Evolutionary conservation across 2,888 invertebrate species (phyloP), one percentile per base, ranked within the genome.

Genomic region (Argyra leucocephala): DNA sequence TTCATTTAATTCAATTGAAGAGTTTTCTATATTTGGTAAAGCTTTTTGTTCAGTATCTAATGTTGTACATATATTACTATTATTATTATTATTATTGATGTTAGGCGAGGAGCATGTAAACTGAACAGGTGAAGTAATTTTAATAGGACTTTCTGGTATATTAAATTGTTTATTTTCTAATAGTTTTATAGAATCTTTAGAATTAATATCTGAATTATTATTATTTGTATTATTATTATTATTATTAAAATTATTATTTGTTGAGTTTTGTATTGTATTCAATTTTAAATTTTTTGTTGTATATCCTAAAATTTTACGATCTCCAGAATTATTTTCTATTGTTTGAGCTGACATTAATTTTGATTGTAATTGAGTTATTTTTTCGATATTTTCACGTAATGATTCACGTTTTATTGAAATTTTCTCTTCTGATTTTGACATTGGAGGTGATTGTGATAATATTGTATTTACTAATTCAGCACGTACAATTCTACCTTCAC

Each of bases 321-420:
- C 72, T 22, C 64, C 65, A 37, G 67, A 69, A 48, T 60, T 58
- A 22, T 66, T 69, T 4, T 78, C 78, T 4, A 74, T 71, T 58
- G 77, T 69, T 67, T 79, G 80, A 18, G 78, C 75, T 22, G 80
- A 79, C 80, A 80, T 79, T 36, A 79, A 69, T 66, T 80, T 75
- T 9, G 79, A 78, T 66, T 79, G 79, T 59, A 79, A 68, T 64
- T 80, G 79, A 1, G 80, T 80, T 48, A 80, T 79, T 69, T 79
- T 79, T 68, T 79, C 79, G 65, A 79, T 79, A 64, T 79, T 79
- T 63, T 79, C 80, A 22, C 80, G 74, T 63, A 79, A 69, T 6
- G 80, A 80, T 57, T 79, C 80, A 22, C 67, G 68, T 70, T 77
- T 76, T 22, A 78, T 73, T 68, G 74, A 76, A 31, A 78, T 70